A percentile compares a stretch with the other conserved stretches of the same genome.
These are phyloP conservation scores for Adelosebastes latens DNA, from an alignment of 2,797 vertebrate species.

Conservation along the genomic window DNA sequence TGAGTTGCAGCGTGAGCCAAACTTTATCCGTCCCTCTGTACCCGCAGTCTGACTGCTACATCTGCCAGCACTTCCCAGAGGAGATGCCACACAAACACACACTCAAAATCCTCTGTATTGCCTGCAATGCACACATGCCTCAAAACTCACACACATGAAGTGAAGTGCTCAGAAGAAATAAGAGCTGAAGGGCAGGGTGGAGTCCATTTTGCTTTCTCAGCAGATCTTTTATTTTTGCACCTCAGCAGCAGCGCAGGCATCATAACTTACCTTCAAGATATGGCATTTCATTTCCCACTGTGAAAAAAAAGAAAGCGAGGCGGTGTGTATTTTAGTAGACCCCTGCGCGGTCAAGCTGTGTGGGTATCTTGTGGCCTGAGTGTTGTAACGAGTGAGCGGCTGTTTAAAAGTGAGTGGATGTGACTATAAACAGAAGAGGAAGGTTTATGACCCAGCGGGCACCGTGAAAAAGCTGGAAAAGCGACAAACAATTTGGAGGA, in stretches of 20 bases:
- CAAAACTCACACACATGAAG: conserved; percentile 27
- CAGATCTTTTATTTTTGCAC: conserved; percentile 68
- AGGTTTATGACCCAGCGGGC: conserved; percentile 41
- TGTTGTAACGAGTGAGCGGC: conserved; percentile 21
- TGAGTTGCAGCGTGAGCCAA: conserved; percentile 57
- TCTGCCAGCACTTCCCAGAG: conserved; percentile 57
- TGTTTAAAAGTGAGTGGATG: conserved; percentile 28
- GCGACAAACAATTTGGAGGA: conserved; percentile 28
- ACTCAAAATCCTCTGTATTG: conserved; percentile 25
- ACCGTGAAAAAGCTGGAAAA: conserved; percentile 33
- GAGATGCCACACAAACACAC: conserved; percentile 47
- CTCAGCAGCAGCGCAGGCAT: conserved; percentile 54
- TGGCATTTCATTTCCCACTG: conserved; percentile 41
- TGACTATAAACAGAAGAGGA: conserved; percentile 62
- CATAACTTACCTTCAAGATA: conserved; percentile 47
- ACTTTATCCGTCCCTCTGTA: conserved; percentile 48
- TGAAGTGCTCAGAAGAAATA: conserved; percentile 54
- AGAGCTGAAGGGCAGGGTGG: conserved; percentile 69
- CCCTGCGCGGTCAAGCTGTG: conserved; percentile 36
- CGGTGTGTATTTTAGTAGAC: conserved; percentile 43
- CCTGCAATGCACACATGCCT: conserved; percentile 38
- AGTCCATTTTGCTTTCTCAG: conserved; percentile 70
- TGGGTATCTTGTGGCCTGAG: conserved; percentile 48
- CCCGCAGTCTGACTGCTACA: conserved; percentile 62
- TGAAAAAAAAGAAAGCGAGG: conserved; percentile 15